phyloP scores from a whole-genome alignment of 2,888 invertebrate genomes.

The Stratiomys singularior region DNA sequence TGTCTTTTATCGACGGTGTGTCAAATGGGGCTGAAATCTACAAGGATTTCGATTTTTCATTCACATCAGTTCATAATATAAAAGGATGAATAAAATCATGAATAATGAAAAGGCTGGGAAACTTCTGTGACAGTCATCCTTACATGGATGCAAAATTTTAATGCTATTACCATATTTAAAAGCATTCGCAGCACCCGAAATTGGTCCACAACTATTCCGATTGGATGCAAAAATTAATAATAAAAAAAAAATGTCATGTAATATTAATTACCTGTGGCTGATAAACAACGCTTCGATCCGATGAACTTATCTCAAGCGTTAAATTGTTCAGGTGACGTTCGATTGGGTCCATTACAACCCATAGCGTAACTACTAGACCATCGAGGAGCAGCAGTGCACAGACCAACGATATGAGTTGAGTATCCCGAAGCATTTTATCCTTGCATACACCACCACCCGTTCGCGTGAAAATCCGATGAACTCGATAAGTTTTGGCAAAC shows the following conservation, averaged over 20 bases:
- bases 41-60: too few relatives aligned
- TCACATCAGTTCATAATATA: too few relatives aligned
- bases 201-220: too few relatives aligned
- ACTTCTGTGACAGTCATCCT: too few relatives aligned
- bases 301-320: slow-evolving; percentile 79
- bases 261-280: slow-evolving; percentile 78
- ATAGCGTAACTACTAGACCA: slow-evolving; percentile 82
- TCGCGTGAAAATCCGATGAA: slow-evolving; percentile 90
- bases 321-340: slow-evolving; percentile 84
- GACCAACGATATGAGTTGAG: slow-evolving; percentile 86
- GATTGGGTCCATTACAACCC: slow-evolving; percentile 90
- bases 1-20: too few relatives aligned
- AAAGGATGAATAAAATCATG: too few relatives aligned
- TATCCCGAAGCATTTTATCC: slow-evolving; percentile 90
- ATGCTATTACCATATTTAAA: too few relatives aligned
- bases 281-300: slow-evolving; percentile 83
- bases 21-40: too few relatives aligned
- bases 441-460: slow-evolving; percentile 85
- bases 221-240: too few relatives aligned
- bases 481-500: slow-evolving; percentile 94
- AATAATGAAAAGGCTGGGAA: too few relatives aligned
- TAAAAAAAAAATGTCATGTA: neutral
- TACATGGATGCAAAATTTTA: too few relatives aligned
- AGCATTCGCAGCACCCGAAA: too few relatives aligned
- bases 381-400: slow-evolving; percentile 85